A percentile compares a stretch with the other conserved stretches of the same genome.
These are phyloP conservation scores for Kryptolebias ocellatus DNA, from an alignment of 2,797 vertebrate species.

Conservation along the genomic window DNA sequence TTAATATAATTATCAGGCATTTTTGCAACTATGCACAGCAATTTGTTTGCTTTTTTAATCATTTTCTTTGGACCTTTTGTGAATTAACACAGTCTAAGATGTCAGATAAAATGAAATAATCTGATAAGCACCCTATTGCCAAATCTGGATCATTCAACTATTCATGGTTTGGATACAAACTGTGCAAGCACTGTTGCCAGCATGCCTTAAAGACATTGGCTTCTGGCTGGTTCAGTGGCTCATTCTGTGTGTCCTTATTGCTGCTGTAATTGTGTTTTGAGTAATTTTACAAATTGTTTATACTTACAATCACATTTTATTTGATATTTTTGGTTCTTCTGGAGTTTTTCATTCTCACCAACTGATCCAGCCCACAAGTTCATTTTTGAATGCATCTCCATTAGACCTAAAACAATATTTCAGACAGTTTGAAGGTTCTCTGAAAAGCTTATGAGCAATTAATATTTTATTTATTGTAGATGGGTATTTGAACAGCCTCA, in stretches of 20 bases:
- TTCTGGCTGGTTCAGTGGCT: not conserved
- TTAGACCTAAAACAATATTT: not conserved
- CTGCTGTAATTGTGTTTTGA: slow-evolving; percentile 1
- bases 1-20: not conserved
- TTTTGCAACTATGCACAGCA: no score
- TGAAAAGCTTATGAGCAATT: no score
- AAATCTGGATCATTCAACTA: no score
- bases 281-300: slow-evolving; percentile 5
- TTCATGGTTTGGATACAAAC: no score
- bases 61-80: no score
- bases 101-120: no score
- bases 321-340: not conserved
- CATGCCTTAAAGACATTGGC: not conserved
- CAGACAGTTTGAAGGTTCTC: no score
- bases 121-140: no score
- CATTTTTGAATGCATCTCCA: not conserved
- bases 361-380: not conserved
- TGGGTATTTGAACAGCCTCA: no score
- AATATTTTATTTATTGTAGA: no score
- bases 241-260: not conserved
- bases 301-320: not conserved
- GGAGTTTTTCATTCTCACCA: not conserved
- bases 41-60: no score
- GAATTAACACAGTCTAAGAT: no score
- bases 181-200: not conserved